These are phyloP conservation scores for Limnephilus auricula DNA, from an alignment of 2,888 invertebrate genomes.

Conservation along the genomic window DNA sequence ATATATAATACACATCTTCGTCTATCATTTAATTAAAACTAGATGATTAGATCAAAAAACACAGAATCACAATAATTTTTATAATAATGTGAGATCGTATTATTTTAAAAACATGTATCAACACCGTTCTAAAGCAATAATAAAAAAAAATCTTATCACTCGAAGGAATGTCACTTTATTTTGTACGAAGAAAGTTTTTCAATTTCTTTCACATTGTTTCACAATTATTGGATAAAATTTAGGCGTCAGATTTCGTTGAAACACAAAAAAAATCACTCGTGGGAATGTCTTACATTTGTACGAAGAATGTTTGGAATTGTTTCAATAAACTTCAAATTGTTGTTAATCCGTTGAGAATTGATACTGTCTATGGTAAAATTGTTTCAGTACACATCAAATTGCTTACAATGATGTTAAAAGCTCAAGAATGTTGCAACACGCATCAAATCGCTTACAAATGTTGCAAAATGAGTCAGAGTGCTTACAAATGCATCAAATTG, in stretches of 20 bases:
- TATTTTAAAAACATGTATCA: neutral
- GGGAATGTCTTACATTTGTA: constrained; percentile 9
- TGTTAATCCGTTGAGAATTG: neutral
- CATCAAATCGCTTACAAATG: too few relatives aligned
- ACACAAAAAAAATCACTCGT: constrained; percentile 15
- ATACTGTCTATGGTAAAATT: neutral
- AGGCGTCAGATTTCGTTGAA: neutral
- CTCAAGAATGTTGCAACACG: too few relatives aligned
- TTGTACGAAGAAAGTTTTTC: neutral
- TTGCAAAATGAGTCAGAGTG: too few relatives aligned
- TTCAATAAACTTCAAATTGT: neutral
- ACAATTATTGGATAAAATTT: neutral
- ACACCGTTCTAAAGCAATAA: neutral
- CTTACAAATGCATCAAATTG: neutral
- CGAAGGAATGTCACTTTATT: neutral
- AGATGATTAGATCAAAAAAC: constrained; percentile 18
- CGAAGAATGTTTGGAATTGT: neutral
- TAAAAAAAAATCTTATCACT: neutral
- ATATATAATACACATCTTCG: neutral
- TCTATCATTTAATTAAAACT: constrained; percentile 21
- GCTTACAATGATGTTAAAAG: too few relatives aligned
- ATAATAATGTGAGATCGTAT: constrained; percentile 31
- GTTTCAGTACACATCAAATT: neutral
- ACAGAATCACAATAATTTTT: constrained; percentile 33
- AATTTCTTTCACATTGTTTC: neutral